Conservation (phyloP, 1,140 invertebrate species). For the Conus betulinus region DNA sequence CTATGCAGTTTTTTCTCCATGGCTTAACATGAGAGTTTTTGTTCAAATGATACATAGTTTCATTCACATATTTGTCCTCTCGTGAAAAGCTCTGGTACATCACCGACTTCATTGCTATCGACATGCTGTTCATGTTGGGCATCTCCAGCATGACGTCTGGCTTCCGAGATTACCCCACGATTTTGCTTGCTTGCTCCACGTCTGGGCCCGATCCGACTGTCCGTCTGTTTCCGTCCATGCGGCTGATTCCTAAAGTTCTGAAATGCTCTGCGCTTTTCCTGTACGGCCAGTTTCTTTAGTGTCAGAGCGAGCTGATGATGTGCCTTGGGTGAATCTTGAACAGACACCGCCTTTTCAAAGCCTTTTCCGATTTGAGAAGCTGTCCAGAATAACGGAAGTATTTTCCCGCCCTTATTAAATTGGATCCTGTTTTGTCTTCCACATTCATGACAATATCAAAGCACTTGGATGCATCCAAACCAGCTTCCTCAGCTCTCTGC, state of each 20-base stretch:
- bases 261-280: neutral
- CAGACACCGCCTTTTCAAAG: neutral
- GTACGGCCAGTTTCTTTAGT: neutral
- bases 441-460: conserved; percentile 1
- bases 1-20: neutral
- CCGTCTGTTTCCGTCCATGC: neutral
- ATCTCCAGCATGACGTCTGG: neutral
- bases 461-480: neutral
- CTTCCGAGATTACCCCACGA: neutral
- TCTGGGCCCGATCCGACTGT: neutral
- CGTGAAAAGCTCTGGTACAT: neutral
- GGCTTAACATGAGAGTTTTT: neutral
- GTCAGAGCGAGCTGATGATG: neutral
- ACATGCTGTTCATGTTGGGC: neutral
- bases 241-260: neutral
- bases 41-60: neutral
- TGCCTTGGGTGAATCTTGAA: neutral
- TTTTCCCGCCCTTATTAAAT: neutral
- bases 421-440: neutral
- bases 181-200: neutral
- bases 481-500: neutral
- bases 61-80: conserved; percentile 2
- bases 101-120: neutral
- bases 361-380: neutral
- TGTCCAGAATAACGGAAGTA: neutral